Base-by-base conservation (phyloP, 2,888 invertebrate species). In the Phymatocera aterrima region DNA sequence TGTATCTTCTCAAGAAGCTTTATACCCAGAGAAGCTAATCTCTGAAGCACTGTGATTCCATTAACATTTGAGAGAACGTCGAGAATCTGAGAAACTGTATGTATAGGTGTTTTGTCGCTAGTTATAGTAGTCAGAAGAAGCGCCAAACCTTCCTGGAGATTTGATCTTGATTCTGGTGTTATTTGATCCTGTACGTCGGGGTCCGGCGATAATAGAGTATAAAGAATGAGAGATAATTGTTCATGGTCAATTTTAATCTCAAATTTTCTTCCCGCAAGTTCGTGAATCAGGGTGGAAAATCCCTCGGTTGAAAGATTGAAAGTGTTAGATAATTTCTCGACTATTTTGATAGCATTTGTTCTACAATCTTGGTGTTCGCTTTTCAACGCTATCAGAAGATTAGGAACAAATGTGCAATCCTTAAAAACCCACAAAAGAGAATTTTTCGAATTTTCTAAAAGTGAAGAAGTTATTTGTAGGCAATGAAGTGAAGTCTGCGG, bases 161-260 rank as follows among this genome's bases (percentile, higher is more conserved):
- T 84, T 0, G 80, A 77, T 18, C 85, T 77, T 1, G 85, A 60
- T 1, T 83, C 81, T 0, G 81, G 24, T 15, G 85, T 87, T 5
- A 87, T 78, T 61, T 87, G 86, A 24, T 82, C 72, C 60, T 81
- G 84, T 0, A 91, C 92, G 31, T 92, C 88, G 4, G 92, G 91
- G 83, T 93, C 92, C 4, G 93, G 91, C 0, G 93, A 93, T 0
- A 95, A 83, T 77, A 95, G 90, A 12, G 93, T 94, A 82, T 93
- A 94, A 1, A 96, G 86, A 24, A 94, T 91, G 51, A 95, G 90
- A 0, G 93, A 91, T 21, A 95, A 89, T 86, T 96, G 96, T 81
- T 95, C 93, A 48, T 92, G 90, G 84, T 96, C 96, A 80, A 95
- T 88, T 37, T 92, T 82, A 54, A 96, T 91, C 86, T 96, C 96